Evolutionary conservation across 2,113 vertebrate genomes (phyloP), one percentile per base, ranked within the genome.

Genomic region (Scomber japonicus): DNA sequence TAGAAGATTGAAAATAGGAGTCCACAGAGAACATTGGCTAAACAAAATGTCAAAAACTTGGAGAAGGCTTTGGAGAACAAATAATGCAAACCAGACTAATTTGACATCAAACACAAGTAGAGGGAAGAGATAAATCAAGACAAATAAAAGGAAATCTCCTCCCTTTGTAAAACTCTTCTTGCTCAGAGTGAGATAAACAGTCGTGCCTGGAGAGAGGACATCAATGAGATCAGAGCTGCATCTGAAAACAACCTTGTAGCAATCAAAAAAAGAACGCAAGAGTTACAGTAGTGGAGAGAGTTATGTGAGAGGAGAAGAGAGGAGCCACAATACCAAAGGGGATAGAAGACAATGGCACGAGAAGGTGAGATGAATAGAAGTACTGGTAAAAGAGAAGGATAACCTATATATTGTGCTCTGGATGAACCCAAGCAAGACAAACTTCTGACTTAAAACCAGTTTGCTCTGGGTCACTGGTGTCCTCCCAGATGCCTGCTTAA

Each of bases 71-170:
- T 44, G 14, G n/a, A 71, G 57, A 80, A 66, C 60, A 74, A 70
- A 55, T 10, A 78, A 74, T 11, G 21, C 27, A 55, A 78, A 79
- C 30, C 61, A 11, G 49, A 66, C 54, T 70, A 57, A 80, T 85
- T 69, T 69, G 27, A 66, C 65, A 53, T 74, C 72, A 82, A 70
- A 77, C 71, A 72, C 44, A 48, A 59, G 54, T 66, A 73, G 49
- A 70, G 57, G 21, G 60, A 53, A 59, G 68, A 48, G 24, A 82
- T 79, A 30, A 55, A 24, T 71, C 71, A 53, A 48, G 65, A 70
- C 24, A 67, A 67, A 78, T 81, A 51, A 80, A 82, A 71, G 63
- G 46, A 82, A 76, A 69, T 72, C 31, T 59, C 21, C 31, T 59
- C 21, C 63, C 54, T 75, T 49, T 81, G 19, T 66, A 31, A 48